Conservation (phyloP, 2,113 vertebrate genomes). For the Balaeniceps rex region DNA sequence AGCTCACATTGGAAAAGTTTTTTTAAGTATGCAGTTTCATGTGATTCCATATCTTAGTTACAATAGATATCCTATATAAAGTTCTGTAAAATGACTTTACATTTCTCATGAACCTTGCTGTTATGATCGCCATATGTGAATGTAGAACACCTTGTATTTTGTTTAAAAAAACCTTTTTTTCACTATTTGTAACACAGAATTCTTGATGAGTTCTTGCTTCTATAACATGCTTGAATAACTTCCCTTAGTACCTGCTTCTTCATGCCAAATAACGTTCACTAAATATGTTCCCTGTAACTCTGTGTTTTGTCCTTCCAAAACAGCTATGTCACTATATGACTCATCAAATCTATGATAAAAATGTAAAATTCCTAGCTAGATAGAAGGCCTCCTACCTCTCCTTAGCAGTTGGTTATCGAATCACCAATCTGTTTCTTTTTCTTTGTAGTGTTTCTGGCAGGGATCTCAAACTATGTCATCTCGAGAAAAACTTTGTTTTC, state of each 20-base stretch:
- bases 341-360: slow-evolving; percentile 20
- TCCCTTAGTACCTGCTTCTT: background rate
- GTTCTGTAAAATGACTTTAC: background rate
- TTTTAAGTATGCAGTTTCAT: background rate
- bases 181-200: background rate
- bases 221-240: background rate
- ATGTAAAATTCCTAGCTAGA: background rate
- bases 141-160: background rate
- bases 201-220: background rate
- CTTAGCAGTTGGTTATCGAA: slow-evolving; percentile 18
- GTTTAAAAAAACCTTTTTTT: background rate
- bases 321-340: slow-evolving; percentile 2
- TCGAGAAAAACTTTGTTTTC: background rate
- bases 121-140: background rate
- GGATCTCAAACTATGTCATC: background rate
- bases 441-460: background rate
- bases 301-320: slow-evolving; percentile 6
- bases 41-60: background rate
- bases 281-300: background rate
- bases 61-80: background rate
- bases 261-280: background rate
- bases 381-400: background rate
- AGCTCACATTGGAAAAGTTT: background rate
- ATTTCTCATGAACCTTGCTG: background rate
- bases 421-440: slow-evolving; percentile 20